A percentile compares a stretch with the other conserved stretches of the same genome.
Conservation (phyloP, 2,797 vertebrate species). For the Pelodytes ibericus region DNA sequence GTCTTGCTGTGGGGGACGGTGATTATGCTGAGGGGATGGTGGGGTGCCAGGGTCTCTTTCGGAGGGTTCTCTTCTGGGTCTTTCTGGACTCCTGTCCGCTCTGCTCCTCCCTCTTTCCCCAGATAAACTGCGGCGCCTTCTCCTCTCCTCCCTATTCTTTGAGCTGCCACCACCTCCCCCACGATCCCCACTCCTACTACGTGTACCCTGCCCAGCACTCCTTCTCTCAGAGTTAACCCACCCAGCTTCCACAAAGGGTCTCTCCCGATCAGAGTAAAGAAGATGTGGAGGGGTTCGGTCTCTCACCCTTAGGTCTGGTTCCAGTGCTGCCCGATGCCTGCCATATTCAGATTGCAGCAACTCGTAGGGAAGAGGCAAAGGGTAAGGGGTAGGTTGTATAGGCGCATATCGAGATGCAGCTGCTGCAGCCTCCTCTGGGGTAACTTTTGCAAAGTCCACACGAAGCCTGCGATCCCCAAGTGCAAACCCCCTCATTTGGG, state of each 20-base stretch:
- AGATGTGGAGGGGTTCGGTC: constrained; percentile 85
- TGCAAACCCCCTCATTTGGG: constrained; percentile 95
- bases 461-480: constrained; percentile 88
- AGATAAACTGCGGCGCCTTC: constrained; percentile 82
- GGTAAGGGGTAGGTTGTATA: constrained; percentile 80
- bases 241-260: constrained; percentile 83
- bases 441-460: constrained; percentile 90
- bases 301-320: constrained; percentile 85
- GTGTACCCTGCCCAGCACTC: constrained; percentile 78
- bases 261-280: constrained; percentile 81
- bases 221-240: constrained; percentile 84
- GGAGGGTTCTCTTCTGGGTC: constrained; percentile 72
- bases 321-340: constrained; percentile 86
- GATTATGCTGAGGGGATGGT: constrained; percentile 67
- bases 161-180: constrained; percentile 77
- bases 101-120: constrained; percentile 73
- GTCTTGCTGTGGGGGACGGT: constrained; percentile 75
- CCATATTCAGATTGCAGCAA: constrained; percentile 81
- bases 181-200: constrained; percentile 89
- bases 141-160: constrained; percentile 81
- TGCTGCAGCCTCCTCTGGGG: constrained; percentile 80
- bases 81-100: constrained; percentile 82
- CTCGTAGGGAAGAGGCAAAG: constrained; percentile 83
- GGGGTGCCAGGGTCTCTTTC: constrained; percentile 44
- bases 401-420: constrained; percentile 76